Evolutionary conservation across 2,888 invertebrate genomes (phyloP).

Genomic region (Hirtodrosophila trivittata): DNA sequence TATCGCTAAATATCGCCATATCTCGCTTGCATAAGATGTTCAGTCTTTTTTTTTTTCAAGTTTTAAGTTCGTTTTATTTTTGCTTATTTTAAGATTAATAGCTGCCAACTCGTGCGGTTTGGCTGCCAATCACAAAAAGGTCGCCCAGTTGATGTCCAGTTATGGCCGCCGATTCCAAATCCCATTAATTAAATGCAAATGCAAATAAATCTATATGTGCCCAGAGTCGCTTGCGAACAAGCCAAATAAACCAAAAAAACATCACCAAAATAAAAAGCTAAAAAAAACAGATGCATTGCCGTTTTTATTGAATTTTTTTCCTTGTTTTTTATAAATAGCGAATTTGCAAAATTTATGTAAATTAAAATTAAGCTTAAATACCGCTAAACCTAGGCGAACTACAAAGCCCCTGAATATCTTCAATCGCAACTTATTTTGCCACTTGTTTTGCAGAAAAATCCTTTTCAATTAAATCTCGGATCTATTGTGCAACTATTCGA

Average conservation of each 20-base stretch:
- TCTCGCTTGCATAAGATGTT: slow-evolving; percentile 43
- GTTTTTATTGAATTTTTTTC: slow-evolving; percentile 17
- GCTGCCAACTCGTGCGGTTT: slow-evolving; percentile 60
- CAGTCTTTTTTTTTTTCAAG: neutral
- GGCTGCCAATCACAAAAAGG: slow-evolving; percentile 76
- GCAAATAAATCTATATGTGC: slow-evolving; percentile 67
- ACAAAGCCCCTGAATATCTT: slow-evolving; percentile 31
- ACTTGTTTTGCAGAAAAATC: no score
- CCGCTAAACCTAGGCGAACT: slow-evolving; percentile 17
- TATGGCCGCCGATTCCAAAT: slow-evolving; percentile 47
- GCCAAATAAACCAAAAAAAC: slow-evolving; percentile 9
- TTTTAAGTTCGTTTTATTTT: slow-evolving; percentile 1
- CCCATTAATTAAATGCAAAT: slow-evolving; percentile 74
- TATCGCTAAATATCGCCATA: neutral
- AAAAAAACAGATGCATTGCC: slow-evolving; percentile 61
- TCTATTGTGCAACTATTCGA: no score
- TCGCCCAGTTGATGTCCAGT: slow-evolving; percentile 71
- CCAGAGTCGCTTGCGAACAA: slow-evolving; percentile 34
- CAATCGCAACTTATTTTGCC: no score
- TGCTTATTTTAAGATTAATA: slow-evolving; percentile 62
- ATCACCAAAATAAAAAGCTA: slow-evolving; percentile 21
- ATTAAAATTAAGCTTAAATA: slow-evolving; percentile 21
- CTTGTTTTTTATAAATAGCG: slow-evolving; percentile 31
- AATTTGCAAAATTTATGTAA: slow-evolving; percentile 68
- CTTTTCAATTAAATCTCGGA: no score